Base-by-base conservation (phyloP, 2,797 vertebrate species). In the Diglossa cyanea region DNA sequence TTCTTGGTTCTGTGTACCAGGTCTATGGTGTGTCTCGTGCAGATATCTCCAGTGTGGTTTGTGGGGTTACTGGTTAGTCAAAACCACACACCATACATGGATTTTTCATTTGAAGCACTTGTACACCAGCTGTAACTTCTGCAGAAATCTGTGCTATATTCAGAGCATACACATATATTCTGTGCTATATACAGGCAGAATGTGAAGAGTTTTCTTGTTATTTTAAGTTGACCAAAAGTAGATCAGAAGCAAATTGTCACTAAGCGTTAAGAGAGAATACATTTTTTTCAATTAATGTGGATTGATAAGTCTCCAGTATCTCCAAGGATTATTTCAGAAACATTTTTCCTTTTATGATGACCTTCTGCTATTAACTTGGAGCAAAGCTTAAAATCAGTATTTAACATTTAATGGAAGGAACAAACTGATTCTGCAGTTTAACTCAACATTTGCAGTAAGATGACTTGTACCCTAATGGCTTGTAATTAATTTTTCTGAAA, bases 401-500 rank as follows among this genome's bases (percentile, higher is more conserved):
- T 98, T 98, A 98, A 98, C 98, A 98, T 98, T 98, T 98, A 99
- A 98, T 98, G 97, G 97, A 98, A 98, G 77, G 97, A 98, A 98
- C 97, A 98, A 98, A 98, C 98, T 98, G 98, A 98, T 98, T 98
- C 98, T 98, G 98, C 98, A 98, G 96, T 98, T 98, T 98, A 98
- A 97, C 98, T 98, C 98, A 98, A 98, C 98, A 97, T 98, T 98
- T 98, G 97, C 98, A 98, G 97, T 98, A 98, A 98, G 98, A 98
- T 98, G 98, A 98, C 98, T 98, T 98, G 98, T 98, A 98, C 98
- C 98, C 98, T 99, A 99, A 99, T 98, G 98, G 98, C 98, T 98
- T 98, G 98, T 98, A 99, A 99, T 99, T 99, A 98, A 99, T 99
- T 98, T 98, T 98, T 98, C 97, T 96, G 97, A 98, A 98, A 98